phyloP scores from a whole-genome alignment of 2,797 vertebrate species.

The Dipus sagitta region DNA sequence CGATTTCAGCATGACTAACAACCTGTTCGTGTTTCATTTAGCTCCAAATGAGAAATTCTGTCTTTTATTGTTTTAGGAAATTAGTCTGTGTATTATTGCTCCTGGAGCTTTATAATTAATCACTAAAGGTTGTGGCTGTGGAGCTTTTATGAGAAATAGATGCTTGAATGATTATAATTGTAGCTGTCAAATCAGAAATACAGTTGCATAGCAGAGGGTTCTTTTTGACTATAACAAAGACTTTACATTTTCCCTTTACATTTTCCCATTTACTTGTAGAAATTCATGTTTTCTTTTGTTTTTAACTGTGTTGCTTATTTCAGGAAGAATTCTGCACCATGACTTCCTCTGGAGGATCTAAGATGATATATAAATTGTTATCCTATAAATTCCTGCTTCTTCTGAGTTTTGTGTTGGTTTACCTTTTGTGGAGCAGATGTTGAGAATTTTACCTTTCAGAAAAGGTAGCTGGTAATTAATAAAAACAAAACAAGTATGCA shows the following conservation, averaged over 20 bases:
- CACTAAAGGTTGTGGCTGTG: slow-evolving; percentile 87
- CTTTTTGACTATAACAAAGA: slow-evolving; percentile 78
- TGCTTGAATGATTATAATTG: slow-evolving; percentile 87
- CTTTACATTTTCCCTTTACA: slow-evolving; percentile 67
- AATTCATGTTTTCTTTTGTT: not conserved
- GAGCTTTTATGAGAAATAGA: slow-evolving; percentile 88
- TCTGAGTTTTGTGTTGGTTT: slow-evolving; percentile 38
- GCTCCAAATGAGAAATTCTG: slow-evolving; percentile 90
- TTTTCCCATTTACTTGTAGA: slow-evolving; percentile 71
- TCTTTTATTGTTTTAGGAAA: slow-evolving; percentile 92
- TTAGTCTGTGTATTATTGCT: slow-evolving; percentile 88
- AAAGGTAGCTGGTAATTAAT: not conserved
- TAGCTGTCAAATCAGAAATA: slow-evolving; percentile 88
- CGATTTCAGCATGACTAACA: slow-evolving; percentile 91
- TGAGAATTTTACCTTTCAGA: slow-evolving; percentile 25
- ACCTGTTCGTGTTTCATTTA: slow-evolving; percentile 88
- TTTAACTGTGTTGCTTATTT: slow-evolving; percentile 58
- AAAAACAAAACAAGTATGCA: slow-evolving; percentile 24
- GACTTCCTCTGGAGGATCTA: slow-evolving; percentile 4
- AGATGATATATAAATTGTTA: slow-evolving; percentile 38
- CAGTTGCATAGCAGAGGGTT: slow-evolving; percentile 69
- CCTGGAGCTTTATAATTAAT: slow-evolving; percentile 90
- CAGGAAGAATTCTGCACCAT: not conserved
- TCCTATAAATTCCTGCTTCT: slow-evolving; percentile 39
- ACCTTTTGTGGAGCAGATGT: slow-evolving; percentile 53